phyloP scores from a whole-genome alignment of 2,888 invertebrate species.

The Drosophila sordidapex region DNA sequence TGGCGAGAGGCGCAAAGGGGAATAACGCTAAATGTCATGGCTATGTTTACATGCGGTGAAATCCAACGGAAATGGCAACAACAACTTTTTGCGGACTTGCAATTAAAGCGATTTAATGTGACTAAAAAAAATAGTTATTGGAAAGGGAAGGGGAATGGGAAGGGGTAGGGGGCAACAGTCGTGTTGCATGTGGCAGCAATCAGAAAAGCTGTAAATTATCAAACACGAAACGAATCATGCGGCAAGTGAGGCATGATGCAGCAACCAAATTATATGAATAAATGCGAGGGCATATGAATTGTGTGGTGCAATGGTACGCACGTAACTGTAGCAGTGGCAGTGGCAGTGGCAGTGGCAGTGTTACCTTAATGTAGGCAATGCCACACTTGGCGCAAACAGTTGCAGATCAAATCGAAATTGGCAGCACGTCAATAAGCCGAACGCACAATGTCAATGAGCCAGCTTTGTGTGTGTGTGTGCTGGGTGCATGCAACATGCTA shows the following conservation, averaged over 20 bases:
- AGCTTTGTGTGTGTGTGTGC: not conserved
- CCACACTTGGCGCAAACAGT: constrained; percentile 17
- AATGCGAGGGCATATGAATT: constrained; percentile 11
- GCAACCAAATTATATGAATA: constrained; percentile 16
- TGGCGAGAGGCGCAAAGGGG: constrained; percentile 2
- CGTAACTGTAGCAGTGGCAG: not conserved
- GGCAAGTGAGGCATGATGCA: constrained; percentile 18
- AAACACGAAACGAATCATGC: constrained; percentile 59
- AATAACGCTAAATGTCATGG: constrained; percentile 82
- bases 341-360: not conserved
- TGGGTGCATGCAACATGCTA: constrained; percentile 26
- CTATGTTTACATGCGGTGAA: constrained; percentile 82
- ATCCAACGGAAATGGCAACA: constrained; percentile 73
- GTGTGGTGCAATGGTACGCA: not conserved
- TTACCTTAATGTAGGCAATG: constrained; percentile 19
- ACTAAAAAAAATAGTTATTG: not conserved
- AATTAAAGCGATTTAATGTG: constrained; percentile 72
- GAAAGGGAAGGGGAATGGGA: accelerated
- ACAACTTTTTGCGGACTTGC: constrained; percentile 59
- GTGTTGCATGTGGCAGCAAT: constrained; percentile 57
- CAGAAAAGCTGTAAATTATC: constrained; percentile 70
- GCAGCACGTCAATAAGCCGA: constrained; percentile 37
- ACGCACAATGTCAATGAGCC: constrained; percentile 13
- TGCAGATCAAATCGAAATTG: constrained; percentile 55
- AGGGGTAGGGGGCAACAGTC: not conserved